These are phyloP conservation scores for Augochlorella aurata DNA, from an alignment of 2,888 invertebrate genomes.

Conservation along the genomic window DNA sequence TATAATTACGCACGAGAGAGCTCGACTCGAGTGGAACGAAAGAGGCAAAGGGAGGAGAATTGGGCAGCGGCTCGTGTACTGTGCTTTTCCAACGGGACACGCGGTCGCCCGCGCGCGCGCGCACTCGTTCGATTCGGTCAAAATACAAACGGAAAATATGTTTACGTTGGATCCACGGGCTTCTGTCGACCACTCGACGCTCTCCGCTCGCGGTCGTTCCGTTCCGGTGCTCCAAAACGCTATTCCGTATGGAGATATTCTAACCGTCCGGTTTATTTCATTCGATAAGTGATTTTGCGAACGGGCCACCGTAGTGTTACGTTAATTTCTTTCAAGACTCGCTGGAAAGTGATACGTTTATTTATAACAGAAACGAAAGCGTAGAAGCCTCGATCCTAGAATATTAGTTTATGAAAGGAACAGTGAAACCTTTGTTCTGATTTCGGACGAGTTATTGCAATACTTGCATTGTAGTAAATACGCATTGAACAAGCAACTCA, in stretches of 20 bases:
- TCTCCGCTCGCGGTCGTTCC: not conserved
- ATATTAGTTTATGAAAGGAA: too few relatives aligned
- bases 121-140: slow-evolving; percentile 69
- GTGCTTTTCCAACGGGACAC: slow-evolving; percentile 33
- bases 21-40: slow-evolving; percentile 25
- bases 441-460: too few relatives aligned
- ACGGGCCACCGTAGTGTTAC: not conserved
- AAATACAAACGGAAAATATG: slow-evolving; percentile 78
- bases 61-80: slow-evolving; percentile 17
- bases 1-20: slow-evolving; percentile 45
- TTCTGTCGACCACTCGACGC: not conserved
- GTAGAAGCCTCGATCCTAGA: too few relatives aligned
- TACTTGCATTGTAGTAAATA: too few relatives aligned
- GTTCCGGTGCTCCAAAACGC: not conserved
- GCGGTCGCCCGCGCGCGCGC: too few relatives aligned
- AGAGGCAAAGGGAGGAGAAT: slow-evolving; percentile 6
- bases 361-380: too few relatives aligned
- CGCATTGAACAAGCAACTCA: too few relatives aligned
- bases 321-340: not conserved
- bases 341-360: not conserved
- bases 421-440: too few relatives aligned
- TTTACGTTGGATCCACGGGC: slow-evolving; percentile 68
- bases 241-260: not conserved
- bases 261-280: slow-evolving; percentile 10
- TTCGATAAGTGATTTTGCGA: slow-evolving; percentile 12